Conservation (phyloP, 1,140 invertebrate species). For the Hyphantria cunea region DNA sequence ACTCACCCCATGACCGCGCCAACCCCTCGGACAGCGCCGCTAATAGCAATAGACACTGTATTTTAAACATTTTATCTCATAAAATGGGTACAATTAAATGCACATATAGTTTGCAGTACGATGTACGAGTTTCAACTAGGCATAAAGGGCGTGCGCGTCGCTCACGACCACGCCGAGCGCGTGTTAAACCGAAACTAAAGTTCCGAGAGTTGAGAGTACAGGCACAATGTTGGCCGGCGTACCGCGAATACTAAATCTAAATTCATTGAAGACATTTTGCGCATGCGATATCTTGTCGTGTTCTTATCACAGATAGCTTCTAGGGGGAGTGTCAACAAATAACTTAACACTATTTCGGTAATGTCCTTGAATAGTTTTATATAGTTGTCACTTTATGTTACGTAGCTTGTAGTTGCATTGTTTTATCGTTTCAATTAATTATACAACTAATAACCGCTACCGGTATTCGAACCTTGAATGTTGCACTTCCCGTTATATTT, state of each 20-base stretch:
- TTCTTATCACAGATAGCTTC: constrained; percentile 25
- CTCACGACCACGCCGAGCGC: constrained; percentile 55
- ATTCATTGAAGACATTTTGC: constrained; percentile 62
- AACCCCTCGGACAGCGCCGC: constrained; percentile 48
- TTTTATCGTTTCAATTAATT: too few relatives aligned
- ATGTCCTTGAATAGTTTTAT: not conserved
- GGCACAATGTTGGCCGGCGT: constrained; percentile 20
- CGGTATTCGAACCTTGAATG: too few relatives aligned
- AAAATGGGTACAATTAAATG: constrained; percentile 58
- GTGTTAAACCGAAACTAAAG: constrained; percentile 70
- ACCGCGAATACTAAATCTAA: constrained; percentile 53
- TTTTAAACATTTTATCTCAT: constrained; percentile 72
- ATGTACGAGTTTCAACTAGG: constrained; percentile 65
- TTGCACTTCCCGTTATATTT: too few relatives aligned
- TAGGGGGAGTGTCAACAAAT: constrained; percentile 17
- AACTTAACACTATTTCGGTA: too few relatives aligned
- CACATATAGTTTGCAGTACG: constrained; percentile 59
- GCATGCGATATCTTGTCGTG: constrained; percentile 39
- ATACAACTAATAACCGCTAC: too few relatives aligned
- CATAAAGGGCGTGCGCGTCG: constrained; percentile 55
- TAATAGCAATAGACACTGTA: constrained; percentile 58
- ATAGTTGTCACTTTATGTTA: not conserved
- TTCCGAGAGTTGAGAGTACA: constrained; percentile 19
- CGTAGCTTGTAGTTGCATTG: too few relatives aligned
- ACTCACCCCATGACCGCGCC: constrained; percentile 71